phyloP scores from a whole-genome alignment of 2,113 vertebrate genomes.

The Murina feae region DNA sequence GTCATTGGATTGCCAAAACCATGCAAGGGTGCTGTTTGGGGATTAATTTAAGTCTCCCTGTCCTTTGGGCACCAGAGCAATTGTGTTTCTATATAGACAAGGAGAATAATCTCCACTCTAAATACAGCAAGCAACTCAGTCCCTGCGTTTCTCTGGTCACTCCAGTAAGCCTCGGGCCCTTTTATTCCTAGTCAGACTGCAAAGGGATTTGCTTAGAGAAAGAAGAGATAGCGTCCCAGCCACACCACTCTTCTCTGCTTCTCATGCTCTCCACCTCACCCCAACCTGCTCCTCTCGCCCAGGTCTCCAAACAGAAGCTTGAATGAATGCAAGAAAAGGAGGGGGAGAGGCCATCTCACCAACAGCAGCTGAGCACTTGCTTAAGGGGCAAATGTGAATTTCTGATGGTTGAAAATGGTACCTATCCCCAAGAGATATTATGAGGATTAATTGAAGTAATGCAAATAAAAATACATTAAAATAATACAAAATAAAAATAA shows the following conservation, averaged over 20 bases:
- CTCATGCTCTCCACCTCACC: rapidly evolving
- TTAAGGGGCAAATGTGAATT: background rate
- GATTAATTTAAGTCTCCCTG: background rate
- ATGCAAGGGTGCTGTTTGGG: background rate
- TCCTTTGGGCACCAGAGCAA: no score
- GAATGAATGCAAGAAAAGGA: background rate
- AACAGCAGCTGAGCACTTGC: background rate
- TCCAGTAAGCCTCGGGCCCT: rapidly evolving
- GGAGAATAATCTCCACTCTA: background rate
- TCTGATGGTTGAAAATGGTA: background rate
- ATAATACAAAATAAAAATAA: background rate
- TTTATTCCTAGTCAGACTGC: background rate
- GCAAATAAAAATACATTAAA: background rate
- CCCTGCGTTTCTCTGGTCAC: background rate
- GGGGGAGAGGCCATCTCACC: background rate
- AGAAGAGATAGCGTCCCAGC: background rate
- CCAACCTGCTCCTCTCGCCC: background rate
- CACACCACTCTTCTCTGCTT: background rate
- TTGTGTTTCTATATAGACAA: background rate
- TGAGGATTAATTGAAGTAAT: background rate
- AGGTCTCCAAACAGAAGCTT: background rate
- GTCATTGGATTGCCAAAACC: background rate
- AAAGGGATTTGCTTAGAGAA: background rate
- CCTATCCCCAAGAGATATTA: background rate
- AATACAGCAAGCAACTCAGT: background rate